Evolutionary conservation across 2,113 vertebrate species (phyloP).

Genomic region (Dipodomys stephensi): DNA sequence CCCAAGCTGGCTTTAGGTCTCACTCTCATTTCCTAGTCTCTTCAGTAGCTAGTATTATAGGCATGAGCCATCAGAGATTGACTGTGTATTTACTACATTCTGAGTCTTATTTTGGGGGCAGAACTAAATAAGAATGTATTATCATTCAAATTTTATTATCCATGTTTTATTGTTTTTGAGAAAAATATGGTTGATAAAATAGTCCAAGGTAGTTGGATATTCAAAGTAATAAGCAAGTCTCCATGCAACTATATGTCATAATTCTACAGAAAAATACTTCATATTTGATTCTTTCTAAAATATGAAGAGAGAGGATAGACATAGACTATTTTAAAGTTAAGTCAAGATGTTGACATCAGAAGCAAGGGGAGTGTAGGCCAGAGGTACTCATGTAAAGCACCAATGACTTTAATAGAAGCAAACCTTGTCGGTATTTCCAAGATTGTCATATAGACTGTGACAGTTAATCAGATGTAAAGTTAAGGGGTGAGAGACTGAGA

Average conservation of each 20-base stretch:
- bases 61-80: too few relatives aligned
- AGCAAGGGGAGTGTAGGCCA: neutral
- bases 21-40: too few relatives aligned
- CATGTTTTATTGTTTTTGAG: neutral
- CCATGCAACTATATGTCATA: neutral
- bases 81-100: neutral
- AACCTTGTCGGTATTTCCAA: neutral
- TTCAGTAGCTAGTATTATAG: too few relatives aligned
- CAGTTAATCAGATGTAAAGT: neutral
- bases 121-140: neutral
- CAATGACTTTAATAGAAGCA: neutral
- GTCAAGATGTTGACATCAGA: neutral
- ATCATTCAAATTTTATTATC: neutral
- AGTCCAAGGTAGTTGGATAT: neutral
- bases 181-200: neutral
- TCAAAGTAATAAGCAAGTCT: neutral
- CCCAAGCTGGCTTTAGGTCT: too few relatives aligned
- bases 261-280: neutral
- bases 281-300: slow-evolving; percentile 3
- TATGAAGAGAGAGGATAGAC: neutral
- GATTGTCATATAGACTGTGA: neutral
- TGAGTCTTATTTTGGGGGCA: neutral
- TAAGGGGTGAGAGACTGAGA: neutral
- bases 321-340: neutral
- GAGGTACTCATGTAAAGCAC: neutral